phyloP scores from a whole-genome alignment of 2,113 vertebrate species.

The Tauraco erythrolophus region DNA sequence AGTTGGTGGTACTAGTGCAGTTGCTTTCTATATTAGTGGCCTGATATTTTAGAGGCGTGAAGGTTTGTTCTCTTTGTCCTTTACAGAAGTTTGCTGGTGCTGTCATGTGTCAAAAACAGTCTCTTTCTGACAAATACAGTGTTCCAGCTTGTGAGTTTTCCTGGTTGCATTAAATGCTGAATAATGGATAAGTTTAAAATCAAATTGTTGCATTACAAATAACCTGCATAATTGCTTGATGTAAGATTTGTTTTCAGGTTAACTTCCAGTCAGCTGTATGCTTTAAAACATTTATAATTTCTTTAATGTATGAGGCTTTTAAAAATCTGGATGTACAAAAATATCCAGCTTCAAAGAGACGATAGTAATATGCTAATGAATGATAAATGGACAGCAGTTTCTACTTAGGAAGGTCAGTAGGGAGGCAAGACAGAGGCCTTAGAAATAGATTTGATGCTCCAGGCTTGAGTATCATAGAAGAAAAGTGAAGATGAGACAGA shows the following conservation, averaged over 20 bases:
- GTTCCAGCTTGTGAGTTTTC: not conserved
- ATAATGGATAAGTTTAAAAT: constrained; percentile 26
- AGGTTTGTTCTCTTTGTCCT: not conserved
- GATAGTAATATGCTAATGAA: not conserved
- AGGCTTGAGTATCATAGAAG: not conserved
- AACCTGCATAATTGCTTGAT: not conserved
- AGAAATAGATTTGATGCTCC: not conserved
- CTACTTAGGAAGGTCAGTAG: not conserved
- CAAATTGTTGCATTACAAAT: constrained; percentile 6
- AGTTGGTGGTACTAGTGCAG: not conserved
- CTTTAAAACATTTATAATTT: constrained; percentile 21
- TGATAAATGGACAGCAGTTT: constrained; percentile 6
- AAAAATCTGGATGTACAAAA: not conserved
- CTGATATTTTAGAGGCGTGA: not conserved
- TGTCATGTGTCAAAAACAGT: not conserved
- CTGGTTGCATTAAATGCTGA: constrained; percentile 13
- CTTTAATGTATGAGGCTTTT: constrained; percentile 27
- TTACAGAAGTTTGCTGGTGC: not conserved
- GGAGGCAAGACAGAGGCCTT: not conserved
- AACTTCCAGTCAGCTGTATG: constrained; percentile 31
- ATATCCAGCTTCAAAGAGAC: not conserved
- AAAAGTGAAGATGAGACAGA: not conserved
- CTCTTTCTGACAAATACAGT: not conserved
- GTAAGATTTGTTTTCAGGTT: not conserved
- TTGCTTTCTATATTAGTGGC: not conserved